A percentile compares a stretch with the other conserved stretches of the same genome.
phyloP scores from a whole-genome alignment of 2,797 vertebrate species.

The Meriones psammophilus region DNA sequence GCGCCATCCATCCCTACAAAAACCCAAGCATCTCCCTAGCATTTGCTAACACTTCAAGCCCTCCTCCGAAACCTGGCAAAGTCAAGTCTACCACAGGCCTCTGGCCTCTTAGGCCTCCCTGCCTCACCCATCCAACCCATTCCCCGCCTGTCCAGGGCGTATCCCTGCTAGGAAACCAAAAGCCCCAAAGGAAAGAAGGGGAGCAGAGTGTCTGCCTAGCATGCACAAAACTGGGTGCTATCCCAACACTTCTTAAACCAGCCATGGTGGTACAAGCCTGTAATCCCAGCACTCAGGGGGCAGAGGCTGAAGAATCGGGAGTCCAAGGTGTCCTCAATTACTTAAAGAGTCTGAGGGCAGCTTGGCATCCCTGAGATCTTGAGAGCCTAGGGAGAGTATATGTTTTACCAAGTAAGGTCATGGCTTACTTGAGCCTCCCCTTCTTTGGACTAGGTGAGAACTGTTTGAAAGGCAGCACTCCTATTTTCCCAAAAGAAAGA shows the following conservation, averaged over 20 bases:
- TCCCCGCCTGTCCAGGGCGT: background rate
- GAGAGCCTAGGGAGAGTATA: background rate
- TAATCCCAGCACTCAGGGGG: background rate
- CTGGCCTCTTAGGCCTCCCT: rapidly evolving
- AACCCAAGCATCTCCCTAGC: background rate
- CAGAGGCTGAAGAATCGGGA: background rate
- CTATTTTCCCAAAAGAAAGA: conserved; percentile 55
- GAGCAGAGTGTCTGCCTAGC: background rate
- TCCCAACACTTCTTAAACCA: background rate
- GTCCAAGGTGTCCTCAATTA: background rate
- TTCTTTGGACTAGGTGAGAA: background rate
- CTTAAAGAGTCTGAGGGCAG: background rate
- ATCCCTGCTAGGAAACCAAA: background rate
- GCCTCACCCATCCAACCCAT: background rate
- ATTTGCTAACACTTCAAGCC: background rate
- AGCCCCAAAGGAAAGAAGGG: background rate
- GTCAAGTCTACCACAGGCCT: background rate
- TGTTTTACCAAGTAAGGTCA: background rate
- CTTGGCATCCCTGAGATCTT: background rate
- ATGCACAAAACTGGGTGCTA: background rate
- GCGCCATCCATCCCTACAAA: background rate
- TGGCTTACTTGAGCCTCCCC: background rate
- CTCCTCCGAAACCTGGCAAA: background rate
- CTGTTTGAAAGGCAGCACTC: background rate
- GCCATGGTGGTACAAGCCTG: no score